A percentile compares a stretch with the other conserved stretches of the same genome.
Conservation (phyloP, 2,797 vertebrate genomes). For the Gorsachius magnificus region DNA sequence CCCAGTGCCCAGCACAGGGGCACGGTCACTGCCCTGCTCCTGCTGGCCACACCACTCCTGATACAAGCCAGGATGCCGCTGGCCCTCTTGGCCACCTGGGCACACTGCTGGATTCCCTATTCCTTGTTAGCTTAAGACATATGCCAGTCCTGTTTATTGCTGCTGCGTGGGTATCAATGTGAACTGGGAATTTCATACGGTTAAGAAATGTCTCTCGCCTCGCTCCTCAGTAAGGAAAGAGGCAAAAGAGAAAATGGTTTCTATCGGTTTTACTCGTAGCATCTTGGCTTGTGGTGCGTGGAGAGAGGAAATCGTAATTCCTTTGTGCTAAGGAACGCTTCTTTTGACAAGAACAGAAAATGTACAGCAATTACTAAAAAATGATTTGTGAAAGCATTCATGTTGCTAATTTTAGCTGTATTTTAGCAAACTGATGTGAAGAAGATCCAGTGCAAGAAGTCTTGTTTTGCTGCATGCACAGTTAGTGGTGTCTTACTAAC, state of each 20-base stretch:
- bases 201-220: background rate
- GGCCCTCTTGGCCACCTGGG: too few species aligned
- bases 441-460: background rate
- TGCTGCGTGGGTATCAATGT: accelerated
- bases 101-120: background rate
- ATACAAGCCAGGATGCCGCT: too few species aligned
- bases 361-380: background rate
- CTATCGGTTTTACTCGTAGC: background rate
- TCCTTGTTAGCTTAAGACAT: background rate
- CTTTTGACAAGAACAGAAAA: background rate
- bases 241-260: background rate
- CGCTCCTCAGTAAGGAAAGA: background rate
- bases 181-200: background rate
- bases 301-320: background rate
- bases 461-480: background rate
- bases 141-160: accelerated
- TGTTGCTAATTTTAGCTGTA: background rate
- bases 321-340: background rate
- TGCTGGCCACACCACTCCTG: too few species aligned
- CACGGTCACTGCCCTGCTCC: too few species aligned
- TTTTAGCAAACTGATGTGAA: background rate
- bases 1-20: too few species aligned
- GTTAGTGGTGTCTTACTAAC: background rate
- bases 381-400: background rate
- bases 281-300: background rate